Percentiles rank a stretch among this genome's conserved stretches.
phyloP scores from a whole-genome alignment of 2,113 vertebrate species.

The Eretmochelys imbricata region DNA sequence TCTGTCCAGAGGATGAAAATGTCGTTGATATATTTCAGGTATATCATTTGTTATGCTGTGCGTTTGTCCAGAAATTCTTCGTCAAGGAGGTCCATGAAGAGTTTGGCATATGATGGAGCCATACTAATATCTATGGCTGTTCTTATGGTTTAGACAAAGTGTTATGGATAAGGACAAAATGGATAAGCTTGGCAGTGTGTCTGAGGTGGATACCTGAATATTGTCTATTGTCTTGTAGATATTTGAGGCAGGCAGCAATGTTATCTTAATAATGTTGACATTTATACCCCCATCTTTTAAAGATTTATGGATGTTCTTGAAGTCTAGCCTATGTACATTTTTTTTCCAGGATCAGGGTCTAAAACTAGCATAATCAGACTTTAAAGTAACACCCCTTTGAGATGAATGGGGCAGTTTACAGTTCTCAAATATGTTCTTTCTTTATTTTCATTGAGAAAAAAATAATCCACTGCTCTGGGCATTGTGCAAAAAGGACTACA shows the following conservation, averaged over 20 bases:
- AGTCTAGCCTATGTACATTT: not conserved
- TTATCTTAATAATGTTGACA: not conserved
- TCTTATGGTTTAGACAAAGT: not conserved
- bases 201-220: not conserved
- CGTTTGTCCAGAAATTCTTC: not conserved
- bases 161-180: not conserved
- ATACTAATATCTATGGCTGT: not conserved
- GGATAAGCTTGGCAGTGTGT: not conserved
- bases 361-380: not conserved
- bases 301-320: not conserved
- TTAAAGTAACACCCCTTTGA: not conserved
- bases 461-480: not conserved
- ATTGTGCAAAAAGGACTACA: not conserved
- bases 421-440: not conserved
- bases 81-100: not conserved
- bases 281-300: not conserved
- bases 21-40: not conserved
- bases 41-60: not conserved
- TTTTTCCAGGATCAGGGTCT: not conserved
- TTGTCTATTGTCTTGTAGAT: not conserved
- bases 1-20: not conserved
- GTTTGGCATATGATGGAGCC: not conserved
- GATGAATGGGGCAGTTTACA: rapidly evolving
- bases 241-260: not conserved
- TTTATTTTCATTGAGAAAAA: not conserved